A percentile compares a stretch with the other conserved stretches of the same genome.
Conservation (phyloP, 2,888 invertebrate genomes). For the Pecten maximus region DNA sequence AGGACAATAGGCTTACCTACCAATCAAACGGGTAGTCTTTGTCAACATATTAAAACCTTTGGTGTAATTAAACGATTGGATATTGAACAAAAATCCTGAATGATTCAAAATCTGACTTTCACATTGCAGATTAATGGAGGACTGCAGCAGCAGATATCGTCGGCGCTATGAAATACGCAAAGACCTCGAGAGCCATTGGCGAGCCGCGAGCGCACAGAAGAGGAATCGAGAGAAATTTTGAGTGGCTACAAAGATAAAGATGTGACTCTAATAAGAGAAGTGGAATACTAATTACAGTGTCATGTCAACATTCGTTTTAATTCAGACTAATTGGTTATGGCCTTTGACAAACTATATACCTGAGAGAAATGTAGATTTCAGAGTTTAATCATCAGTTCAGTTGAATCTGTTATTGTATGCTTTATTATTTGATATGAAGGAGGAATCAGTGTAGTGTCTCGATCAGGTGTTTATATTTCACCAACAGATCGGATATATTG, state of each 20-base stretch:
- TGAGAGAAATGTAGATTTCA: too few relatives aligned
- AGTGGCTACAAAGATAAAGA: not conserved
- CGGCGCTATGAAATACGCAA: not conserved
- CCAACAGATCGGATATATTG: too few relatives aligned
- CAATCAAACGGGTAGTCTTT: not conserved
- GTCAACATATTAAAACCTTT: not conserved
- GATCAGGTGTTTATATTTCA: too few relatives aligned
- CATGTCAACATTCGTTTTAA: not conserved
- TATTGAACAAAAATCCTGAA: not conserved
- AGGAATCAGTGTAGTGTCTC: not conserved
- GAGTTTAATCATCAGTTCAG: not conserved
- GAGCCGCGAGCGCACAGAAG: not conserved
- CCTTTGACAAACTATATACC: not conserved
- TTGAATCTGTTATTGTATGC: too few relatives aligned
- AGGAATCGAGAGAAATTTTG: not conserved
- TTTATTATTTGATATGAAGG: not conserved
- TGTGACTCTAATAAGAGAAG: too few relatives aligned
- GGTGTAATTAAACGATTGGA: too few relatives aligned
- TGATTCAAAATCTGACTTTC: not conserved
- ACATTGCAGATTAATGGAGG: not conserved
- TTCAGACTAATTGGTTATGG: constrained; percentile 9
- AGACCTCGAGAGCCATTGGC: not conserved
- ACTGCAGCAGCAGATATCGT: not conserved
- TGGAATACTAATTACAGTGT: too few relatives aligned
- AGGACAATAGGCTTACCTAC: not conserved